A percentile compares a stretch with the other conserved stretches of the same genome.
Conservation (phyloP, 2,797 vertebrate genomes). For the Pelobates cultripes region DNA sequence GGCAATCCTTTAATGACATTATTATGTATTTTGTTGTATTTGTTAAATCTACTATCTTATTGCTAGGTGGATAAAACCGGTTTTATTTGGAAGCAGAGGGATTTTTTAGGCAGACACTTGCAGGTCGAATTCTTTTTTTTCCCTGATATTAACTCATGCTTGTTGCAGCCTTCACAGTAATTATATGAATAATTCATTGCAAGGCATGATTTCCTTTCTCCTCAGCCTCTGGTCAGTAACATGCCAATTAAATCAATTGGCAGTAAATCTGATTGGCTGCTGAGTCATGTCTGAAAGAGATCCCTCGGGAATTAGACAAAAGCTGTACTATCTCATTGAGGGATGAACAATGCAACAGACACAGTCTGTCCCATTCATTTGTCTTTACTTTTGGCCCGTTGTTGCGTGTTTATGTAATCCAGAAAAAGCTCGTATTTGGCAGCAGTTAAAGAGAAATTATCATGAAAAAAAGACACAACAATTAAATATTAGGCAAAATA, state of each 20-base stretch:
- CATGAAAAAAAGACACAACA: background rate
- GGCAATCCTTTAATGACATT: no score
- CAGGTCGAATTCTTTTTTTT: background rate
- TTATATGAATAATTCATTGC: conserved; percentile 81
- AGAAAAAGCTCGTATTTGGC: conserved; percentile 11
- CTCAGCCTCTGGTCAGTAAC: conserved; percentile 77
- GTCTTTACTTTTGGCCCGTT: conserved; percentile 5
- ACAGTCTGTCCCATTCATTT: conserved; percentile 11
- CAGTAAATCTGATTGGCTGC: conserved; percentile 87
- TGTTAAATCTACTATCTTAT: no score
- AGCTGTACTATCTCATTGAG: conserved; percentile 79
- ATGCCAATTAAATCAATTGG: conserved; percentile 94
- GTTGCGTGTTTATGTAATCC: background rate
- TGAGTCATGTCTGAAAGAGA: conserved; percentile 88
- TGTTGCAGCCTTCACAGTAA: conserved; percentile 42
- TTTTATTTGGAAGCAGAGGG: no score
- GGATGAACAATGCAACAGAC: conserved; percentile 63
- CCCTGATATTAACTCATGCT: conserved; percentile 18
- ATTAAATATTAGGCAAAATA: background rate
- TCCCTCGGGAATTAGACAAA: conserved; percentile 73
- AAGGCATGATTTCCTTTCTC: conserved; percentile 59
- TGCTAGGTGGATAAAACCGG: no score
- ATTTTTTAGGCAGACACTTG: no score
- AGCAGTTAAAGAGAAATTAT: background rate
- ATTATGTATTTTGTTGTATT: no score